These are phyloP conservation scores for Echinops telfairi DNA, from an alignment of 2,113 vertebrate genomes.

Conservation along the genomic window DNA sequence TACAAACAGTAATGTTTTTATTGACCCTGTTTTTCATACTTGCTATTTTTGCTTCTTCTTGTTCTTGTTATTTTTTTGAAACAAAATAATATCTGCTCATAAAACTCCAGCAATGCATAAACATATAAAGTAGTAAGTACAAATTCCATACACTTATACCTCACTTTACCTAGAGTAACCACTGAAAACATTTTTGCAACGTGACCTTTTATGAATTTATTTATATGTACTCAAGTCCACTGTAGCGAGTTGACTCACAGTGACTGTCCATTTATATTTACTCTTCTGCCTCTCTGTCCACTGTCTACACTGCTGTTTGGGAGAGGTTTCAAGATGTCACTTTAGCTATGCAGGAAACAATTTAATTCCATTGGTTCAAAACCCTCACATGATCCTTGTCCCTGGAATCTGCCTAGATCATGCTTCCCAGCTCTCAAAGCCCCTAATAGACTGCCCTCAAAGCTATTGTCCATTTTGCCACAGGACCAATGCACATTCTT, in stretches of 20 bases:
- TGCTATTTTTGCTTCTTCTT: not conserved
- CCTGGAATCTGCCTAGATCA: not conserved
- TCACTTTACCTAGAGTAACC: not conserved
- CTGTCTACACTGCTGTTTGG: not conserved
- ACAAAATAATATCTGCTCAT: not conserved
- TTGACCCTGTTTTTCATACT: not conserved
- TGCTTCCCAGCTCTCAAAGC: not conserved
- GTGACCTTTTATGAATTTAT: not conserved
- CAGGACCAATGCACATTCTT: not conserved
- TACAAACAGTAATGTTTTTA: not conserved
- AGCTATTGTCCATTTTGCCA: too few species aligned
- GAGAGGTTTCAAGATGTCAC: not conserved
- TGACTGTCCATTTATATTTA: not conserved
- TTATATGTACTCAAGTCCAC: too few species aligned
- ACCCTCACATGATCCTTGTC: not conserved
- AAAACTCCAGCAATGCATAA: not conserved
- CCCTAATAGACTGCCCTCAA: not conserved
- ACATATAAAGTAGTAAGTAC: not conserved
- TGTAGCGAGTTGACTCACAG: too few species aligned
- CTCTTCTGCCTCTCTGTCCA: not conserved
- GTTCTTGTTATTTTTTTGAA: slow-evolving; percentile 19
- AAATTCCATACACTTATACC: not conserved
- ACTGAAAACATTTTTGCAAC: not conserved
- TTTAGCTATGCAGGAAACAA: not conserved
- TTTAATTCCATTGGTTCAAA: not conserved